These are phyloP conservation scores for Acrossocheilus fasciatus DNA, from an alignment of 2,797 vertebrate species.

Conservation along the genomic window DNA sequence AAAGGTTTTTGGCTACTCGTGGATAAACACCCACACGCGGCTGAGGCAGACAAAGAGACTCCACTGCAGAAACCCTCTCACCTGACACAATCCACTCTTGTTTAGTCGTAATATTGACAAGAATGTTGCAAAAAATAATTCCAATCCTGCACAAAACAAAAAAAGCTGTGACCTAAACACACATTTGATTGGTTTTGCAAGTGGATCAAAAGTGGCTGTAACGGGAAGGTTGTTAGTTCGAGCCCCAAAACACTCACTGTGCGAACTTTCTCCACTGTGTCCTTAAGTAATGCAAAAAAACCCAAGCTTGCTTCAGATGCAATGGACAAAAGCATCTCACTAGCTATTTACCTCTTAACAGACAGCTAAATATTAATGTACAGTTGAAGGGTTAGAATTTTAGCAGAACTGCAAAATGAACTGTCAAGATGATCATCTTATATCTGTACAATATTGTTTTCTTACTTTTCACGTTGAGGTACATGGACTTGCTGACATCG, in stretches of 20 bases:
- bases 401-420: background rate
- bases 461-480: slow-evolving; percentile 99
- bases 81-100: slow-evolving; percentile 21
- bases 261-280: background rate
- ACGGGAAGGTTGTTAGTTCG: background rate
- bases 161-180: background rate
- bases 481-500: slow-evolving; percentile 99
- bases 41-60: slow-evolving; percentile 57
- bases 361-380: background rate
- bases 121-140: background rate
- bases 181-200: background rate
- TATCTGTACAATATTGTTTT: slow-evolving; percentile 47
- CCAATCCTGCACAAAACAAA: background rate
- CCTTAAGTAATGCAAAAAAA: background rate
- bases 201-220: background rate
- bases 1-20: slow-evolving; percentile 71
- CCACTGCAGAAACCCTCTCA: slow-evolving; percentile 17
- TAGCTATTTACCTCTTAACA: background rate
- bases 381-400: background rate
- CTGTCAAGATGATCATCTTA: background rate
- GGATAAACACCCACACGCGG: slow-evolving; percentile 70
- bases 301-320: background rate
- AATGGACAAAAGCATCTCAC: background rate
- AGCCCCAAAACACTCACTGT: background rate
- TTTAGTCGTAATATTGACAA: slow-evolving; percentile 16